Evolutionary conservation across 53 echinoderm and acorn worm genomes (phyloP).

Genomic region (Apostichopus leukothele): DNA sequence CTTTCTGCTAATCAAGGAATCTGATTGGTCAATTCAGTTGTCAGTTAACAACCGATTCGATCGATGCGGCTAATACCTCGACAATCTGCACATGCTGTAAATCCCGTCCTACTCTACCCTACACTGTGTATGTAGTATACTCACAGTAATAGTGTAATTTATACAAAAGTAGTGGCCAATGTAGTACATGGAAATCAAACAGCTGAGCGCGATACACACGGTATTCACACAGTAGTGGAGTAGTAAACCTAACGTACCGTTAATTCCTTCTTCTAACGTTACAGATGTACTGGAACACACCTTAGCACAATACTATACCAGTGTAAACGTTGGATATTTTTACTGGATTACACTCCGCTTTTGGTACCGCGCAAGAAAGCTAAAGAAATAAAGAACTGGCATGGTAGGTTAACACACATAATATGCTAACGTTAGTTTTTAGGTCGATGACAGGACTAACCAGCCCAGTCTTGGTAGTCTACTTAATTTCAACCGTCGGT

Average conservation of each 20-base stretch:
- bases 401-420: not conserved
- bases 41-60: conserved; percentile 31
- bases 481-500: not conserved
- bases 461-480: not conserved
- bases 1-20: conserved; percentile 12
- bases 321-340: not conserved
- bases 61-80: not conserved
- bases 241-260: not conserved
- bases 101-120: too few relatives aligned
- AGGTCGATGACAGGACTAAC: not conserved
- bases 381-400: not conserved
- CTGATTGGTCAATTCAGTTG: conserved; percentile 14
- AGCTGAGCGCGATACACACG: conserved; percentile 18
- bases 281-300: not conserved
- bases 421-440: not conserved
- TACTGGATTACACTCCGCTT: not conserved
- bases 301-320: not conserved
- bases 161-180: too few relatives aligned
- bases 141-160: too few relatives aligned
- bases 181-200: conserved; percentile 3
- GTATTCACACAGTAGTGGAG: not conserved
- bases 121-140: not conserved
- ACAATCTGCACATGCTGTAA: not conserved
- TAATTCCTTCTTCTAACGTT: not conserved
- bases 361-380: not conserved